Base-by-base conservation (phyloP, 2,888 invertebrate genomes). In the Amphipoea lucens region DNA sequence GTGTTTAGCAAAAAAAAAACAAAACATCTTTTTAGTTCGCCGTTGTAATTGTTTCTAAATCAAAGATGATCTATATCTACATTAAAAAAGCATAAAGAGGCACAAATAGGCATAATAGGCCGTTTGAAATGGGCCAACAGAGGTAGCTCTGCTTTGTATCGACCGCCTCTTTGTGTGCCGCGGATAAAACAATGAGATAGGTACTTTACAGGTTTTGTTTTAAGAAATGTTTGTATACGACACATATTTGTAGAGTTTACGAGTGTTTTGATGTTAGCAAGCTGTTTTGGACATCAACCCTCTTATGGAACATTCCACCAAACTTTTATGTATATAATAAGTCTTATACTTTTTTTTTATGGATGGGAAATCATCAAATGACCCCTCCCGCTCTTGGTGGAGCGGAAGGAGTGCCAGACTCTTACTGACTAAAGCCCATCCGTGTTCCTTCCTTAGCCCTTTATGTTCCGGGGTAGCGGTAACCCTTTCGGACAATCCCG, bases 171-270 rank as follows among this genome's bases (percentile, higher is more conserved):
- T 91, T 90, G 90, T 89, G 48, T 68, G 79, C 72, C 74, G 69
- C 67, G 85, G 85, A 87, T 91, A 88, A 93, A 91, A 91, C 91
- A 91, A 93, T 90, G 40, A 69, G 42, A 62, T 62, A 76, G 3
- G 2, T 23, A 57, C 67, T 79, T 76, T 73, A 36, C 23, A 12
- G 12, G 69, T 60, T 74, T 79, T 84, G 66, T 85, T 76, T 67
- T 63, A 40, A 36, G 0, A 51, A 51, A 67, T 68, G 17, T 51
- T 68, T 67, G 29, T 68, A n/a, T 60, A 48, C 11, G 4, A 48
- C 57, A 54, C 23, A 57, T 7, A 11, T 40, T 69, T 23, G 20
- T n/a, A 17, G 20, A n/a, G 1, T 57, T 57, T 66, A 23, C 29
- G 12, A 40, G 17, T 79, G 45, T n/a, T 48, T 40, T 42, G 29